Evolutionary conservation across 2,797 vertebrate genomes (phyloP), one percentile per base, ranked within the genome.

Genomic region (Crocodylus rhombifer): DNA sequence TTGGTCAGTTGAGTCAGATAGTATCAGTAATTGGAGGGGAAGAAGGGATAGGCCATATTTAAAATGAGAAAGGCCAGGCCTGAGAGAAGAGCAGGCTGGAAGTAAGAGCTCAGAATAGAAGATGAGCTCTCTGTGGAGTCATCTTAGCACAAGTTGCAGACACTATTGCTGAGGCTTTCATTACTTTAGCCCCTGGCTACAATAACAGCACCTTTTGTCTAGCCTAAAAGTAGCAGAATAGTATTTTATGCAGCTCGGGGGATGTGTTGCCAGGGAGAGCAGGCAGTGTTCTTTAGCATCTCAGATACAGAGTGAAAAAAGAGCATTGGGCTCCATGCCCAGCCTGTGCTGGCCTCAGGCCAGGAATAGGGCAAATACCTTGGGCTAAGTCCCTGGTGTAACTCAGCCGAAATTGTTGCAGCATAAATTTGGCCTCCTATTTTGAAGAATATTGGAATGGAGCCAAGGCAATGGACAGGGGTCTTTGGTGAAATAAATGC

Each of bases 391-490:
- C 60, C 75, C 42, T 84, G 83, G 55, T 71, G 8, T 0, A 3
- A 0, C 1, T 33, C 36, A 5, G 11, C 1, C 28, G 0, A 18
- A 12, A n/a, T 30, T 25, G 12, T 1, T 73, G 25, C 3, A 2
- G 10, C 8, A 2, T 15, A 15, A 57, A 25, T 73, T 73, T 5
- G 3, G 84, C 57, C 56, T 28, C 78, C 61, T 2, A 0, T 3
- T 4, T 12, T 30, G 15, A 55, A 62, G 42, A 77, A n/a, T 7
- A 21, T 51, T 67, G 25, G 23, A 30, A 64, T 25, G 61, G 60
- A 51, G 9, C 13, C 36, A 20, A 85, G 5, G 18, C 80, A 77
- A 20, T 62, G 75, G 51, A 58, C 62, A 28, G 11, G 33, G 13
- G 62, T 60, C 75, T 65, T 73, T 0, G 0, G 71, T 60, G 56